Percentiles rank a stretch among this genome's conserved stretches.
Conservation (phyloP, 2,888 invertebrate genomes). For the Hirtodrosophila histrioides region DNA sequence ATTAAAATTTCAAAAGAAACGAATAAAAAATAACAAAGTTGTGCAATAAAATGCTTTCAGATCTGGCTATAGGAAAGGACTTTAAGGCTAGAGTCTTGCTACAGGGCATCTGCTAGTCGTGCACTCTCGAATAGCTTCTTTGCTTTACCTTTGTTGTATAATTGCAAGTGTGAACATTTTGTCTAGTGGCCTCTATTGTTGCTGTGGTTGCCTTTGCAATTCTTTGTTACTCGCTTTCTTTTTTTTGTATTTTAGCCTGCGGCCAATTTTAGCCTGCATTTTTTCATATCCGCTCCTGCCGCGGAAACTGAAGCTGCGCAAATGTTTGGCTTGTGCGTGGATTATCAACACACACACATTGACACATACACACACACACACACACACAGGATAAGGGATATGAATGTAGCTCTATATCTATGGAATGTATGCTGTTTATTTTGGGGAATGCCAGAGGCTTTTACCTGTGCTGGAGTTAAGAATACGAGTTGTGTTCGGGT, state of each 20-base stretch:
- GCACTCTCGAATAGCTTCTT: not conserved
- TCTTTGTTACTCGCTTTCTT: constrained; percentile 4
- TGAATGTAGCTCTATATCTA: not conserved
- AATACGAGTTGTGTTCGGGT: not conserved
- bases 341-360: constrained; percentile 31
- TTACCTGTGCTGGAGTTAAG: constrained; percentile 28
- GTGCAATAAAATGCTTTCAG: too few relatives aligned
- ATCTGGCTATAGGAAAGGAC: too few relatives aligned
- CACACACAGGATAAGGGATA: not conserved
- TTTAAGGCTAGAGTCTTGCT: too few relatives aligned
- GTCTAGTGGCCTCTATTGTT: constrained; percentile 43
- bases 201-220: constrained; percentile 14
- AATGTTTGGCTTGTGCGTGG: constrained; percentile 52
- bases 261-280: constrained; percentile 34
- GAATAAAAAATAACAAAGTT: too few relatives aligned
- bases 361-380: not conserved
- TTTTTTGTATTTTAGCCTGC: constrained; percentile 23
- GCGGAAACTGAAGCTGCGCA: constrained; percentile 30
- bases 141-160: constrained; percentile 33
- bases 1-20: too few relatives aligned
- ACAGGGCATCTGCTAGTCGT: too few relatives aligned
- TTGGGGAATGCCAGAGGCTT: not conserved
- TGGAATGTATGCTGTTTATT: constrained; percentile 15
- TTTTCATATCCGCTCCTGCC: constrained; percentile 52
- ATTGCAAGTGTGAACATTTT: constrained; percentile 72